A percentile compares a stretch with the other conserved stretches of the same genome.
Evolutionary conservation across 2,113 vertebrate genomes (phyloP).

Genomic region (Chaetura pelagica): DNA sequence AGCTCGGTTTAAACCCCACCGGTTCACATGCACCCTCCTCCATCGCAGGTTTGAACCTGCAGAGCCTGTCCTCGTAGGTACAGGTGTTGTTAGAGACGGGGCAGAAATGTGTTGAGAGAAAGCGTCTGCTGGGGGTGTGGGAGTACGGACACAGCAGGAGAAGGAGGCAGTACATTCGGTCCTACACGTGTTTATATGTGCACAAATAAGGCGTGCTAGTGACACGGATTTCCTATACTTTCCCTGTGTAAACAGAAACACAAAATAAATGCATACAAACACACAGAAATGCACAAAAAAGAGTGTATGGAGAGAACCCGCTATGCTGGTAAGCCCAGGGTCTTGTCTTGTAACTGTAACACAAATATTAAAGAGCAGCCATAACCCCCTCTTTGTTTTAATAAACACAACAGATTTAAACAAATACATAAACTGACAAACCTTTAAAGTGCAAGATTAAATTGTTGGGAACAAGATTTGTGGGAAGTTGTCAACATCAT

Average conservation of each 20-base stretch:
- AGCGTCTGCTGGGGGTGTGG: not conserved
- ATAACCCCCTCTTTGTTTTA: not conserved
- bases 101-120: not conserved
- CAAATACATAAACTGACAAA: not conserved
- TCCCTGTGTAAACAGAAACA: not conserved
- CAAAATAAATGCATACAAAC: not conserved
- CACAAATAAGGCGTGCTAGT: not conserved
- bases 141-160: fast-evolving
- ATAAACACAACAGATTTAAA: not conserved
- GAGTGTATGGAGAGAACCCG: not conserved
- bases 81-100: not conserved
- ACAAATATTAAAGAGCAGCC: not conserved
- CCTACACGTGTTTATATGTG: not conserved
- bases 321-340: not conserved
- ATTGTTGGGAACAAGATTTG: not conserved
- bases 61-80: fast-evolving
- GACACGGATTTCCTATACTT: not conserved
- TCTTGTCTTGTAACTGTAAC: not conserved
- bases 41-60: not conserved
- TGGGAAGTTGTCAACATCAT: not conserved
- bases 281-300: not conserved
- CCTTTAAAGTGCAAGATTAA: not conserved
- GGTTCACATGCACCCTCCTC: fast-evolving
- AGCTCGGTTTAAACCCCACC: fast-evolving
- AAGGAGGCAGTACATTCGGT: not conserved